phyloP scores from a whole-genome alignment of 2,113 vertebrate species.

The Macrotus californicus region DNA sequence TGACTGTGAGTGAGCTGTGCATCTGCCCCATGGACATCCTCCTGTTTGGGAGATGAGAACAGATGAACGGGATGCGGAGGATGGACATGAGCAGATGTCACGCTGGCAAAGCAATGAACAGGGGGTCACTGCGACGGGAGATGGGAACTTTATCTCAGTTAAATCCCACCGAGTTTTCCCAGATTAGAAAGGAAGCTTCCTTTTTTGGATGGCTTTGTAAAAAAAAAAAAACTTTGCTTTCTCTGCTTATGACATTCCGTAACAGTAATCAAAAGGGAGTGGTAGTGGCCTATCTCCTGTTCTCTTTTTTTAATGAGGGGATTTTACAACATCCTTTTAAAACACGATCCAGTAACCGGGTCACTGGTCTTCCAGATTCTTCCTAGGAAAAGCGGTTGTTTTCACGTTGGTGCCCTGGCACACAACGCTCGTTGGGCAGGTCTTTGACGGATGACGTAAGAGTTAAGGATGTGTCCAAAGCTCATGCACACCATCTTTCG shows the following conservation, averaged over 20 bases:
- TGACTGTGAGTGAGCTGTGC: background rate
- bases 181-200: constrained; percentile 37
- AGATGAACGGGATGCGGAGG: background rate
- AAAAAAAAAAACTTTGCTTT: background rate
- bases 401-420: background rate
- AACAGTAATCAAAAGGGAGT: background rate
- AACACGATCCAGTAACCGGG: constrained; percentile 37
- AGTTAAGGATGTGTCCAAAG: background rate
- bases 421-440: background rate
- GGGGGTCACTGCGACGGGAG: background rate
- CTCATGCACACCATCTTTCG: background rate
- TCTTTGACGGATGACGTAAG: background rate
- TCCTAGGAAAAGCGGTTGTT: constrained; percentile 42
- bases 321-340: constrained; percentile 45
- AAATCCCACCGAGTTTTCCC: constrained; percentile 37
- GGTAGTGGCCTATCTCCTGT: background rate
- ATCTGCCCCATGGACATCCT: background rate
- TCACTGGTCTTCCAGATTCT: constrained; percentile 32
- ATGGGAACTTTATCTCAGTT: constrained; percentile 23
- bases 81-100: background rate
- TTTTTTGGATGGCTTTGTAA: background rate
- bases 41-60: background rate
- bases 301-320: background rate
- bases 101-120: background rate
- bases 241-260: background rate